These are phyloP conservation scores for Hystrix cristata DNA, from an alignment of 2,113 vertebrate genomes.

Conservation along the genomic window DNA sequence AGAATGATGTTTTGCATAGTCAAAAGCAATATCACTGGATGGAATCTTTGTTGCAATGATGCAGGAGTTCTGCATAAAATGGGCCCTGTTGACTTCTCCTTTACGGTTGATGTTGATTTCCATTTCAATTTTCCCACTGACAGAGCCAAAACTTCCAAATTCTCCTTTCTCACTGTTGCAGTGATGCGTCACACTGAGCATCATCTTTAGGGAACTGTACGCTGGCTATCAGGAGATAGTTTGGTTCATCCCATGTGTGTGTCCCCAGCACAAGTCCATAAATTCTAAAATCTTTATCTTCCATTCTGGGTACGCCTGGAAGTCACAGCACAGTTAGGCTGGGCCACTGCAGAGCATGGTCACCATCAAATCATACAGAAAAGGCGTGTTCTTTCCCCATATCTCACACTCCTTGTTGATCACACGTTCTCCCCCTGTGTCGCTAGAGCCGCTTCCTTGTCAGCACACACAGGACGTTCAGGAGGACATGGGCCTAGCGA, in stretches of 20 bases:
- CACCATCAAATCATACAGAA: conserved; percentile 98
- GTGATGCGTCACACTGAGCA: not conserved
- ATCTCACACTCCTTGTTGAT: conserved; percentile 80
- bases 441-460: too few species aligned
- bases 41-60: conserved; percentile 99
- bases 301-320: too few species aligned
- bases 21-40: conserved; percentile 91
- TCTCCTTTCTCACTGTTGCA: conserved; percentile 85
- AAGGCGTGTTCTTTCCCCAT: conserved; percentile 98
- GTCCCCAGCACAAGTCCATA: conserved; percentile 96
- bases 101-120: conserved; percentile 99
- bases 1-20: conserved; percentile 60
- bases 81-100: conserved; percentile 97
- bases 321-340: conserved; percentile 91
- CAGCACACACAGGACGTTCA: too few species aligned
- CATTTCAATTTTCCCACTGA: conserved; percentile 98
- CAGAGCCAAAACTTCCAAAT: conserved; percentile 98
- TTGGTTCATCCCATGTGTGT: conserved; percentile 97
- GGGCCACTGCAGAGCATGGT: conserved; percentile 98
- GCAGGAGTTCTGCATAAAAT: conserved; percentile 99
- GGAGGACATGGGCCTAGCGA: too few species aligned
- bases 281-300: conserved; percentile 97
- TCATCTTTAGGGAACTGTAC: not conserved
- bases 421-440: too few species aligned
- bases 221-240: conserved; percentile 86